Evolutionary conservation across 2,888 invertebrate species (phyloP).

Genomic region (Tuberolachnus salignus): DNA sequence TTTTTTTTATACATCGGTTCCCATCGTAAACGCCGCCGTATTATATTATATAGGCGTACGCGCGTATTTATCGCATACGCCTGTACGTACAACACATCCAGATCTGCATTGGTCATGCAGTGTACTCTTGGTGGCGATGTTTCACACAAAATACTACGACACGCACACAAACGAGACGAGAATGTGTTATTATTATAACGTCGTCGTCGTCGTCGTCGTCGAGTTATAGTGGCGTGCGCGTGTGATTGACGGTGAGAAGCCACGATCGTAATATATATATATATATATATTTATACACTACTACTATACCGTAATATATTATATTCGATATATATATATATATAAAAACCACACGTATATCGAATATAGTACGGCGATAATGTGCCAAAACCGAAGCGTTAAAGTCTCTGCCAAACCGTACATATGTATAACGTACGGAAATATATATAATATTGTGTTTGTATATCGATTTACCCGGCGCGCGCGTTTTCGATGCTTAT

Average conservation of each 20-base stretch:
- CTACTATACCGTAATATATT: not conserved
- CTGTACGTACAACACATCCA: conserved; percentile 20
- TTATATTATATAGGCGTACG: too few species aligned
- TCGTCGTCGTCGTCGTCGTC: too few species aligned
- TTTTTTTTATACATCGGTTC: conserved; percentile 45
- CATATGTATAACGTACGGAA: not conserved
- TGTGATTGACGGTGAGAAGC: conserved; percentile 54
- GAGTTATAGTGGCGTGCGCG: not conserved
- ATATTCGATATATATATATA: too few species aligned
- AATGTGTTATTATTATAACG: conserved; percentile 38
- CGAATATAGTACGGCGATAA: not conserved
- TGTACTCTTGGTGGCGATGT: not conserved
- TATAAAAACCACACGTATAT: too few species aligned
- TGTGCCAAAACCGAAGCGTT: conserved; percentile 51
- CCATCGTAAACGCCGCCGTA: conserved; percentile 17
- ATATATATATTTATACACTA: too few species aligned
- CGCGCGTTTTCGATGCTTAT: conserved; percentile 3
- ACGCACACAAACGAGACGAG: conserved; percentile 51
- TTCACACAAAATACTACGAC: conserved; percentile 26
- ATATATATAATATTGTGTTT: not conserved
- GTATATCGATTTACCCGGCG: conserved; percentile 1
- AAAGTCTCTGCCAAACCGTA: conserved; percentile 51
- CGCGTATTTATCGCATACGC: too few species aligned
- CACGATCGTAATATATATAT: not conserved
- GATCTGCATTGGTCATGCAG: conserved; percentile 34